These are phyloP conservation scores for Drosophila ficusphila DNA, from an alignment of 1,140 invertebrate genomes.

Conservation along the genomic window DNA sequence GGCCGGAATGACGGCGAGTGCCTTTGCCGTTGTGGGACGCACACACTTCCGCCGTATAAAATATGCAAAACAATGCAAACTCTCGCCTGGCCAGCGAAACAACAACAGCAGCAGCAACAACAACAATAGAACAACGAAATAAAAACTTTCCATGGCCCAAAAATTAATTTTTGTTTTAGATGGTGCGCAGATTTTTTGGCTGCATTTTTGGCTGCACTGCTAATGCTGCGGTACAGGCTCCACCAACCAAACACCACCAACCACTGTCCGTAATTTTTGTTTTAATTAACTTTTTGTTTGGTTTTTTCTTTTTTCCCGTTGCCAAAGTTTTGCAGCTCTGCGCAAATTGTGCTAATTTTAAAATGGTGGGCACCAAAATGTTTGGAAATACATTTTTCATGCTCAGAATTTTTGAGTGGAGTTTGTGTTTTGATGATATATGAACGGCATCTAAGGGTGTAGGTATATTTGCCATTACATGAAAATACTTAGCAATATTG, in stretches of 20 bases:
- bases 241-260: constrained; percentile 13
- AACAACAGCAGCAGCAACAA: constrained; percentile 32
- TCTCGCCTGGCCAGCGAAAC: constrained; percentile 49
- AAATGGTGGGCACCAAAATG: constrained; percentile 23
- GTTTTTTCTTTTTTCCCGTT: constrained; percentile 23
- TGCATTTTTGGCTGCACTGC: constrained; percentile 58
- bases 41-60: constrained; percentile 76
- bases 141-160: constrained; percentile 60
- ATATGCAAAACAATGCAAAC: constrained; percentile 81
- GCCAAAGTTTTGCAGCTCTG: constrained; percentile 35
- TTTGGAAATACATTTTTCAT: constrained; percentile 32
- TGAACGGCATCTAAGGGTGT: background rate
- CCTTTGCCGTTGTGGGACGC: constrained; percentile 26
- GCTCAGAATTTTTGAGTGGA: constrained; percentile 1
- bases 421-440: background rate
- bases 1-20: constrained; percentile 25
- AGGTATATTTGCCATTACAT: no score
- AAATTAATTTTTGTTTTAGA: constrained; percentile 77
- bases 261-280: constrained; percentile 62
- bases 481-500: no score
- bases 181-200: constrained; percentile 64
- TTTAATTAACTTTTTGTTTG: constrained; percentile 68
- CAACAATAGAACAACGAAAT: constrained; percentile 30
- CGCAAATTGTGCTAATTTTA: constrained; percentile 51
- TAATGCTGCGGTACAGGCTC: constrained; percentile 67